These are phyloP conservation scores for Dascyllus trimaculatus DNA, from an alignment of 2,113 vertebrate genomes.

Conservation along the genomic window DNA sequence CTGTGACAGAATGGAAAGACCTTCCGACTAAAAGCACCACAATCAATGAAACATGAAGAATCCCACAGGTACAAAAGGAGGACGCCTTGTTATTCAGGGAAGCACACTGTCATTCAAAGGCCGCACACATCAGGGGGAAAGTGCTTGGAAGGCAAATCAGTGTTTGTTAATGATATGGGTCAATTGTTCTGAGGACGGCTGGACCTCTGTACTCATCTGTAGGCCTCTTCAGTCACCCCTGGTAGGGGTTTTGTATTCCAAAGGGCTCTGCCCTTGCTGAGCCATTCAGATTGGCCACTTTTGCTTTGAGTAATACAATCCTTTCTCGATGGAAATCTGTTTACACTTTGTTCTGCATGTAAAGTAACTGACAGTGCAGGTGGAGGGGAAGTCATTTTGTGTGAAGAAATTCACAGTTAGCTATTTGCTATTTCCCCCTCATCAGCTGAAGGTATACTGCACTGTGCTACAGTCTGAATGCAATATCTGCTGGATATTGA, in stretches of 20 bases:
- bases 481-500: background rate
- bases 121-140: slow-evolving; percentile 48
- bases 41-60: slow-evolving; percentile 81
- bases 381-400: slow-evolving; percentile 45
- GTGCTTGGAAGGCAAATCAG: slow-evolving; percentile 67
- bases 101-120: slow-evolving; percentile 67
- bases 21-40: slow-evolving; percentile 70
- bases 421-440: slow-evolving; percentile 27
- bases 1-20: slow-evolving; percentile 58
- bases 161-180: slow-evolving; percentile 73
- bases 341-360: slow-evolving; percentile 61
- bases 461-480: background rate
- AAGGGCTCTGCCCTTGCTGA: slow-evolving; percentile 60
- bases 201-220: slow-evolving; percentile 64
- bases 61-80: slow-evolving; percentile 63
- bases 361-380: slow-evolving; percentile 59
- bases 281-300: slow-evolving; percentile 56
- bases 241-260: slow-evolving; percentile 60
- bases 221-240: slow-evolving; percentile 46
- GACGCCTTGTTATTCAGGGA: slow-evolving; percentile 67
- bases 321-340: slow-evolving; percentile 55
- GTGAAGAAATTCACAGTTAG: slow-evolving; percentile 32
- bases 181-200: slow-evolving; percentile 66
- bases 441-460: background rate
- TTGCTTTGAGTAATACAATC: slow-evolving; percentile 60